Conservation (phyloP, 1,140 invertebrate species). For the Mya arenaria region DNA sequence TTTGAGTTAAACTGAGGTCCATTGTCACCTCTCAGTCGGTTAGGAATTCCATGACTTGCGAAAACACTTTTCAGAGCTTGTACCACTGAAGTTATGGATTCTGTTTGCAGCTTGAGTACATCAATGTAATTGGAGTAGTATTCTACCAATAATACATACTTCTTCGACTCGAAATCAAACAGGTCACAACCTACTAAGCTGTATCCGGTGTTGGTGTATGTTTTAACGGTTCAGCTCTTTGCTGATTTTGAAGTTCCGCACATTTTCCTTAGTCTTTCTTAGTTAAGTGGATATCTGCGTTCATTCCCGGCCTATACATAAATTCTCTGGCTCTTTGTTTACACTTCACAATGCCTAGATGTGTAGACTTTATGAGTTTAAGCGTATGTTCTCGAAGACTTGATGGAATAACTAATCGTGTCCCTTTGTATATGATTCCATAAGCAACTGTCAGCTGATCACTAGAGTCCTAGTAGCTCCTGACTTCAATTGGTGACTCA, state of each 20-base stretch:
- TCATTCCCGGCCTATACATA: conserved; percentile 80
- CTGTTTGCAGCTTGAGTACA: conserved; percentile 6
- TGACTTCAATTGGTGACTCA: not conserved
- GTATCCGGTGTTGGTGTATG: not conserved
- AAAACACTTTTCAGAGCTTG: conserved; percentile 36
- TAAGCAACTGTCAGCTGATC: not conserved
- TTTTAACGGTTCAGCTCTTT: conserved; percentile 42
- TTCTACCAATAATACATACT: conserved; percentile 59
- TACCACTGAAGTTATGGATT: conserved; percentile 27
- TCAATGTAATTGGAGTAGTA: conserved; percentile 58
- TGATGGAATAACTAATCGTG: conserved; percentile 75
- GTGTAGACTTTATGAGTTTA: conserved; percentile 78
- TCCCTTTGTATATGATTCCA: conserved; percentile 42
- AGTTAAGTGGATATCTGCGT: conserved; percentile 76
- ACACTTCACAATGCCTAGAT: conserved; percentile 81
- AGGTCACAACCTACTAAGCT: conserved; percentile 44
- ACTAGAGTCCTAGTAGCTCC: not conserved
- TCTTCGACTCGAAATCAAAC: conserved; percentile 41
- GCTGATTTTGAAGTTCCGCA: conserved; percentile 36
- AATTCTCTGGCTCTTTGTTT: conserved; percentile 76
- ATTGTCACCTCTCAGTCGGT: conserved; percentile 79
- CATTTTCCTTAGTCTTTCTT: conserved; percentile 79
- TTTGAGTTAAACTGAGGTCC: conserved; percentile 78
- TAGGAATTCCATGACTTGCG: conserved; percentile 45
- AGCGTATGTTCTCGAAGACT: conserved; percentile 75